phyloP scores from a whole-genome alignment of 2,888 invertebrate genomes.

The Minunthozetes semirufus region DNA sequence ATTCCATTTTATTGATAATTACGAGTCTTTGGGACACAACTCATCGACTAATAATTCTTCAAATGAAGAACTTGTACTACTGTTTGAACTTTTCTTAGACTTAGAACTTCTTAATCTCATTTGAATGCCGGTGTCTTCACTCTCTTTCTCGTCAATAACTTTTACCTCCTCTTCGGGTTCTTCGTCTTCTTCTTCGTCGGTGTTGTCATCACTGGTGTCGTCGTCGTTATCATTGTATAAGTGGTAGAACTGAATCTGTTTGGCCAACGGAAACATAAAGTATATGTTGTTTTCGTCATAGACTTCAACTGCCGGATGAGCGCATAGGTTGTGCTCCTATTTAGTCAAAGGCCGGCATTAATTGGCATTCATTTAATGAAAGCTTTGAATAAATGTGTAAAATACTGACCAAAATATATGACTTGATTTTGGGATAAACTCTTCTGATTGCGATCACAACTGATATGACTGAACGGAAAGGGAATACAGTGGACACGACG shows the following conservation, averaged over 20 bases:
- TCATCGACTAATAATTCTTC: constrained; percentile 25
- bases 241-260: constrained; percentile 51
- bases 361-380: background rate
- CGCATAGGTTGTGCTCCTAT: constrained; percentile 47
- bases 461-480: constrained; percentile 49
- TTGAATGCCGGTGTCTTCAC: constrained; percentile 12
- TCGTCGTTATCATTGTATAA: constrained; percentile 46
- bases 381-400: background rate
- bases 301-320: constrained; percentile 51
- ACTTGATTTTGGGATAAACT: constrained; percentile 49
- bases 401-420: constrained; percentile 34
- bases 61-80: constrained; percentile 31
- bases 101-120: constrained; percentile 16
- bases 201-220: constrained; percentile 38
- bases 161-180: constrained; percentile 26
- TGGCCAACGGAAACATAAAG: constrained; percentile 51
- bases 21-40: background rate
- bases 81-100: background rate
- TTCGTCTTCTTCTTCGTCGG: constrained; percentile 34
- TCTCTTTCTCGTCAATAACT: background rate
- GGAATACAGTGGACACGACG: constrained; percentile 50
- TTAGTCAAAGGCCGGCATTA: too few species aligned
- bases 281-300: constrained; percentile 49
- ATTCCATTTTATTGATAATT: background rate
- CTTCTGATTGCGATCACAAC: constrained; percentile 49